Percentiles rank a stretch among this genome's conserved stretches.
phyloP scores from a whole-genome alignment of 2,888 invertebrate genomes.

The Portevinia maculata region DNA sequence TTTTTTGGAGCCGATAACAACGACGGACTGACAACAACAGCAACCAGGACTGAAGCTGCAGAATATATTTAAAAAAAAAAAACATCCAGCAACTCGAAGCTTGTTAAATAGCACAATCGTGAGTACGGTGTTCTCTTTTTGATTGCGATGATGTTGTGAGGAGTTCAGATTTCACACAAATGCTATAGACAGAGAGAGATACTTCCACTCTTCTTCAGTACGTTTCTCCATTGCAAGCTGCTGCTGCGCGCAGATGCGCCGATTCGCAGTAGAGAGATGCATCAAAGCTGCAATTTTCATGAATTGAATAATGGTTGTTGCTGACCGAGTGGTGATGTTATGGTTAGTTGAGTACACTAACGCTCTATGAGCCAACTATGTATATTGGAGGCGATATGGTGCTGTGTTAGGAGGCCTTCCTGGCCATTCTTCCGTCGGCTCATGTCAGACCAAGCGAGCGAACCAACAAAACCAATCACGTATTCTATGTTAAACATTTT shows the following conservation, averaged over 20 bases:
- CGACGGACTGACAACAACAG: slow-evolving; percentile 68
- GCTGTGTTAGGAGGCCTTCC: slow-evolving; percentile 46
- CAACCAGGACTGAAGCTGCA: slow-evolving; percentile 42
- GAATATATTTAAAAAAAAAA: slow-evolving; percentile 3
- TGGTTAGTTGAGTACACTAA: slow-evolving; percentile 73
- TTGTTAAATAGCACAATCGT: slow-evolving; percentile 76
- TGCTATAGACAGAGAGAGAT: slow-evolving; percentile 63
- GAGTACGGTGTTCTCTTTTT: slow-evolving; percentile 75
- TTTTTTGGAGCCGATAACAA: slow-evolving; percentile 75
- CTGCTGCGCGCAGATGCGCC: slow-evolving; percentile 24
- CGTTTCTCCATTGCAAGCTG: slow-evolving; percentile 9
- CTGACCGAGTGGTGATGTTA: slow-evolving; percentile 74
- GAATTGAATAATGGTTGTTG: slow-evolving; percentile 74
- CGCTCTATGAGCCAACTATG: slow-evolving; percentile 62
- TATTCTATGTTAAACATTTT: slow-evolving; percentile 83
- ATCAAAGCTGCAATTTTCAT: slow-evolving; percentile 73
- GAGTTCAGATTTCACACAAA: slow-evolving; percentile 73
- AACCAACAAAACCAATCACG: slow-evolving; percentile 78
- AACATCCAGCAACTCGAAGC: slow-evolving; percentile 59
- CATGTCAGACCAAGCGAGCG: slow-evolving; percentile 52
- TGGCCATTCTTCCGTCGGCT: slow-evolving; percentile 54
- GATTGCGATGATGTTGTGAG: slow-evolving; percentile 75
- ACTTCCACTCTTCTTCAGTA: slow-evolving; percentile 6
- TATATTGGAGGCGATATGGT: slow-evolving; percentile 53
- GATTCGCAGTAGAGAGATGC: slow-evolving; percentile 52